These are phyloP conservation scores for Phyllotis vaccarum DNA, from an alignment of 2,797 vertebrate species.

Conservation along the genomic window DNA sequence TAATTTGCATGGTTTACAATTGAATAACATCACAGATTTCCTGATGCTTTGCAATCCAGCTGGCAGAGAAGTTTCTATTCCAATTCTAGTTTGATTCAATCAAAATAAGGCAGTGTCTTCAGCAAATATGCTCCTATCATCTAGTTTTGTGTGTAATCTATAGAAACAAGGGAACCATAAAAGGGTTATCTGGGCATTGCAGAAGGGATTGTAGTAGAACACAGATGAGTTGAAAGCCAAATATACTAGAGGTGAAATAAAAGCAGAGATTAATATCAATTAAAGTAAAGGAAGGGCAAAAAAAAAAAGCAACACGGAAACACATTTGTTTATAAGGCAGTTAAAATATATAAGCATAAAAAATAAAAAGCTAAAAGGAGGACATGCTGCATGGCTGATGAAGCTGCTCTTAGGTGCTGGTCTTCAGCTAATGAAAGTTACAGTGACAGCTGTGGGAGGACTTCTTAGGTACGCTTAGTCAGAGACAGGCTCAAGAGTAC, in stretches of 20 bases:
- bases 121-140: neutral
- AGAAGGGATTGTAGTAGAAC: neutral
- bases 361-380: neutral
- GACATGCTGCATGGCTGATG: neutral
- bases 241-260: neutral
- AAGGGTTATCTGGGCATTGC: neutral
- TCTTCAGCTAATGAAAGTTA: neutral
- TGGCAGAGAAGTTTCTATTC: neutral
- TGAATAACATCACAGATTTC: neutral
- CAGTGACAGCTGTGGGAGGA: neutral
- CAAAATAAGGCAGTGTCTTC: neutral
- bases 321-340: neutral
- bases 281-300: neutral
- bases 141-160: neutral
- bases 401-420: neutral
- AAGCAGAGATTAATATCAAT: neutral
- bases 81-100: neutral
- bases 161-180: neutral
- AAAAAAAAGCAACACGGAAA: neutral
- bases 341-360: neutral
- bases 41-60: neutral
- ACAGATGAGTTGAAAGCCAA: neutral
- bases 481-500: neutral
- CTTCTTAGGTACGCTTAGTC: neutral
- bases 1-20: neutral